Evolutionary conservation across 2,113 vertebrate genomes (phyloP), one percentile per base, ranked within the genome.

Genomic region (Oxyruncus cristatus): DNA sequence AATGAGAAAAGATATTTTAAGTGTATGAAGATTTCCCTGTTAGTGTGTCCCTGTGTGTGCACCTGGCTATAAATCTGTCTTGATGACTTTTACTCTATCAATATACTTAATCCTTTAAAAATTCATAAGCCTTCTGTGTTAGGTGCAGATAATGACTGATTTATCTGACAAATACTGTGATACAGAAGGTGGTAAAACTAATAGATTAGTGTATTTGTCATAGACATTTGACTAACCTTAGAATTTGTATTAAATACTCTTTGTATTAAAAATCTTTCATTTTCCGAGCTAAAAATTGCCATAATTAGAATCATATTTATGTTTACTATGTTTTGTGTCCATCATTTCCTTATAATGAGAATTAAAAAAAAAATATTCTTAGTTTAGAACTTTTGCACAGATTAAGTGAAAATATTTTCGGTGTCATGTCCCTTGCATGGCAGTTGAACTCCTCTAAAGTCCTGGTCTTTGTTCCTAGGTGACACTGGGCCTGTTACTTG

Each of bases 401-500:
- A 73, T 14, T 41, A 79, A 46, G 4, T n/a, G 42, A 50, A 80
- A 41, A 24, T 42, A 44, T 59, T 82, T 56, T 47, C 23, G 33
- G 7, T 39, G 28, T 22, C 27, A 30, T 22, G 26, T n/a, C 10
- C 11, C 16, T 72, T 61, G 33, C 14, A 9, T 5, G 6, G 44
- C 12, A 11, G 8, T 4, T 56, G 49, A 46, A 23, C 18, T 49
- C 14, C 44, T 81, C 21, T 47, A 32, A 61, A 80, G 33, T 8
- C 52, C 11, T 74, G 55, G 7, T 9, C 15, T 5, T 0, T 93
- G 5, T 85, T 88, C 52, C 63, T 24, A 97, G 95, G 75, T 72
- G 88, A 82, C 13, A 5, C 2, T 59, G 97, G 98, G 56, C 97
- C 97, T 20, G 96, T 90, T 28, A 97, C 94, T 83, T 99, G 99